Evolutionary conservation across 2,888 invertebrate genomes (phyloP).

Genomic region (Clanis bilineata): DNA sequence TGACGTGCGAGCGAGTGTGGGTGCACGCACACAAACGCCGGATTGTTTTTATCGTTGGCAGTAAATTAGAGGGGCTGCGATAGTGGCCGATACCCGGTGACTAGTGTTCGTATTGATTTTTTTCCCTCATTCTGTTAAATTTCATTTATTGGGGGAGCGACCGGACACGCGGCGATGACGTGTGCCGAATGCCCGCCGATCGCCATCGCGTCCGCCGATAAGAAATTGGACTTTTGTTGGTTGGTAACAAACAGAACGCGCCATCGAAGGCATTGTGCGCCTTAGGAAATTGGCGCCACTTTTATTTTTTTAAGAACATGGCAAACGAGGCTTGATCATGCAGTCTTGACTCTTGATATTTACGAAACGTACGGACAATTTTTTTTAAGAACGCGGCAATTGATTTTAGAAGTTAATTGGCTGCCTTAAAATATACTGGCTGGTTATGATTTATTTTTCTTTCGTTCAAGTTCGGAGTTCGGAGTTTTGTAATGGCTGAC

Average conservation of each 20-base stretch:
- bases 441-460: too few species aligned
- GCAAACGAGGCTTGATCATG: not conserved
- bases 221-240: conserved; percentile 11
- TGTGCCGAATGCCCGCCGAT: conserved; percentile 34
- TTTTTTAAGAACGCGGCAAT: too few species aligned
- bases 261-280: conserved; percentile 1
- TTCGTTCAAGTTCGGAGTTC: too few species aligned
- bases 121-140: conserved; percentile 82
- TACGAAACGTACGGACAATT: too few species aligned
- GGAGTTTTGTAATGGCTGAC: too few species aligned
- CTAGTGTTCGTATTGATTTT: conserved; percentile 77
- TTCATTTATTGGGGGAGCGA: conserved; percentile 81
- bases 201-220: conserved; percentile 18
- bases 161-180: conserved; percentile 59
- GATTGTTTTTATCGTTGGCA: conserved; percentile 76
- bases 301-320: conserved; percentile 1
- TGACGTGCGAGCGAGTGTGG: conserved; percentile 38
- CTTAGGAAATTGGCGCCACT: conserved; percentile 17
- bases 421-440: too few species aligned
- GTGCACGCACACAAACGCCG: conserved; percentile 49
- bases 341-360: not conserved
- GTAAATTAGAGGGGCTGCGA: conserved; percentile 75
- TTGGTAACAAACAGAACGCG: conserved; percentile 15
- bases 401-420: too few species aligned
- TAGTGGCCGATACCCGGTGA: conserved; percentile 68